Evolutionary conservation across 2,113 vertebrate genomes (phyloP).

Genomic region (Ciconia boyciana): DNA sequence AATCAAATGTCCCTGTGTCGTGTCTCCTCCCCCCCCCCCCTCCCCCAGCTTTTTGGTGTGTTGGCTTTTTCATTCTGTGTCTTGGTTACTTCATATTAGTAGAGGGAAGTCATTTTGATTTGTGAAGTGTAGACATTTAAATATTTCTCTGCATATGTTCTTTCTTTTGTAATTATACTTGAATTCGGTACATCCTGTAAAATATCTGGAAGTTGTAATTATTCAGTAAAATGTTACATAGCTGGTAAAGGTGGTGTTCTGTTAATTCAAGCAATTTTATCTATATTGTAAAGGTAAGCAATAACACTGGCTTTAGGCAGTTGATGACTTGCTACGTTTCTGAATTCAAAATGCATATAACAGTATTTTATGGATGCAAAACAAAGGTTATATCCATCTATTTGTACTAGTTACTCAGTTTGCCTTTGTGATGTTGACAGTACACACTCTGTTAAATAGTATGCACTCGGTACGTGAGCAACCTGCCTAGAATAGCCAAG

Average conservation of each 20-base stretch:
- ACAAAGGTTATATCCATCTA: neutral
- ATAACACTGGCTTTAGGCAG: neutral
- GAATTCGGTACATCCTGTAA: neutral
- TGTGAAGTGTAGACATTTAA: neutral
- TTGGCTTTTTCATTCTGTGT: neutral
- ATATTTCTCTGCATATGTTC: neutral
- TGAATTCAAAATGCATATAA: neutral
- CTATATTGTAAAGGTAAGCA: neutral
- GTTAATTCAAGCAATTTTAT: neutral
- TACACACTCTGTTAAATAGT: neutral
- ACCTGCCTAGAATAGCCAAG: neutral
- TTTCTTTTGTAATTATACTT: slow-evolving; percentile 13
- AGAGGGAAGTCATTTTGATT: neutral
- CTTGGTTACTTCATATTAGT: neutral
- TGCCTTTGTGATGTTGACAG: neutral
- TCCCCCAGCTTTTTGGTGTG: neutral
- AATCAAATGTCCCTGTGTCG: neutral
- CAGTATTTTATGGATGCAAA: neutral
- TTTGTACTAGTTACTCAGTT: neutral
- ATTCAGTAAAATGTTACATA: slow-evolving; percentile 41
- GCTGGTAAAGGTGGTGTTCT: neutral
- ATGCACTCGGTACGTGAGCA: fast-evolving
- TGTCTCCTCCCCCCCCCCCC: neutral
- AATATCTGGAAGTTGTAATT: slow-evolving; percentile 9
- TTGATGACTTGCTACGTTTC: neutral